Evolutionary conservation across 1,140 invertebrate genomes (phyloP).

Genomic region (Nebria ingens): DNA sequence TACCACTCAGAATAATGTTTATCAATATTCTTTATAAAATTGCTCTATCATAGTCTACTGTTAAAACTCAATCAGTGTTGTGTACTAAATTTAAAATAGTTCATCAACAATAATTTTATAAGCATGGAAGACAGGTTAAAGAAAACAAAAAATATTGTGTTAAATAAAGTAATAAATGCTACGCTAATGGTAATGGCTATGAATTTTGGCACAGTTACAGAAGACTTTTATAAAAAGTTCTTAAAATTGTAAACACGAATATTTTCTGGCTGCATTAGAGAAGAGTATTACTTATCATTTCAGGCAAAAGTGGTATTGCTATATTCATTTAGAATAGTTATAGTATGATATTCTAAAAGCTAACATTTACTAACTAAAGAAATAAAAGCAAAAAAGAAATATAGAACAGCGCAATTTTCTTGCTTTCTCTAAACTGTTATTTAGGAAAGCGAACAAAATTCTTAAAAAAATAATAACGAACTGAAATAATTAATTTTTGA

Average conservation of each 20-base stretch:
- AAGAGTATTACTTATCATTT: conserved; percentile 6
- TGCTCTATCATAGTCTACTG: no score
- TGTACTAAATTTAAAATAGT: no score
- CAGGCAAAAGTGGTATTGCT: conserved; percentile 7
- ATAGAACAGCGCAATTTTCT: background rate
- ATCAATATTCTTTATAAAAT: no score
- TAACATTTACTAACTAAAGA: background rate
- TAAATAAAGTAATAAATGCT: background rate
- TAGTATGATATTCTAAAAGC: background rate
- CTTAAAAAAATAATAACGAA: no score
- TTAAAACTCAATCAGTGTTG: no score
- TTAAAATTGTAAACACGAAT: conserved; percentile 5
- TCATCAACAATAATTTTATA: no score
- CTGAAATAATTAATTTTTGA: no score
- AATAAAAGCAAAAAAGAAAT: background rate
- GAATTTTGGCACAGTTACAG: conserved; percentile 2
- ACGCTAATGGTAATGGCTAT: background rate
- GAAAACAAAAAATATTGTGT: background rate
- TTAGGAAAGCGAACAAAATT: no score
- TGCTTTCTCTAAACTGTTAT: no score
- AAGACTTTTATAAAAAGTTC: background rate
- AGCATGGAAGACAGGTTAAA: conserved; percentile 7
- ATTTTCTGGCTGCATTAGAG: background rate
- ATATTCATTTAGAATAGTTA: background rate
- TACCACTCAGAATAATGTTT: no score